phyloP scores from a whole-genome alignment of 2,113 vertebrate genomes.

The Melanotaenia duboulayi region DNA sequence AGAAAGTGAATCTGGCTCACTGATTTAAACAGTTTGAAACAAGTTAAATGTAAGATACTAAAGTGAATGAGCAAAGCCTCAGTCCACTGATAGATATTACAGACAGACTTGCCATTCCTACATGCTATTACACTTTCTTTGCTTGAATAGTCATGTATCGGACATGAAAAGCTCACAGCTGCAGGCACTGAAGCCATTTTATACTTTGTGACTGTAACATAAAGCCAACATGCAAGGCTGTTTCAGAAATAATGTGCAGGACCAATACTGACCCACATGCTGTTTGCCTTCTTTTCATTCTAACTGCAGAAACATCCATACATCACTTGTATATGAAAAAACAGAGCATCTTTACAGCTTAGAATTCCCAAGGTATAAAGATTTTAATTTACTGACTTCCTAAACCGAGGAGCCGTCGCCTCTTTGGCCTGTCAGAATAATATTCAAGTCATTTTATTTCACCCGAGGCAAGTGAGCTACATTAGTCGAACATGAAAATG shows the following conservation, averaged over 20 bases:
- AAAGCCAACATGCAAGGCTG: neutral
- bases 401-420: neutral
- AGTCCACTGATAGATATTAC: neutral
- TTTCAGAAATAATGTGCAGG: neutral
- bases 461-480: neutral
- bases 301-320: neutral
- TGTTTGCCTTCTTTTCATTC: neutral
- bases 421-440: neutral
- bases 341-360: neutral
- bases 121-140: neutral
- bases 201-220: neutral
- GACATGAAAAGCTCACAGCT: slow-evolving; percentile 7
- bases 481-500: neutral
- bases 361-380: too few species aligned
- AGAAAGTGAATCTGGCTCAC: too few species aligned
- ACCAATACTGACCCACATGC: neutral
- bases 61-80: neutral
- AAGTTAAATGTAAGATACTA: neutral
- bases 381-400: neutral
- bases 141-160: neutral
- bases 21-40: neutral
- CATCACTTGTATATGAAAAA: neutral
- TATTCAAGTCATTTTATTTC: neutral
- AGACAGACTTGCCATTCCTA: neutral
- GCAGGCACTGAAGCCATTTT: slow-evolving; percentile 6